A percentile compares a stretch with the other conserved stretches of the same genome.
Evolutionary conservation across 2,113 vertebrate genomes (phyloP).

Genomic region (Laterallus jamaicensis): DNA sequence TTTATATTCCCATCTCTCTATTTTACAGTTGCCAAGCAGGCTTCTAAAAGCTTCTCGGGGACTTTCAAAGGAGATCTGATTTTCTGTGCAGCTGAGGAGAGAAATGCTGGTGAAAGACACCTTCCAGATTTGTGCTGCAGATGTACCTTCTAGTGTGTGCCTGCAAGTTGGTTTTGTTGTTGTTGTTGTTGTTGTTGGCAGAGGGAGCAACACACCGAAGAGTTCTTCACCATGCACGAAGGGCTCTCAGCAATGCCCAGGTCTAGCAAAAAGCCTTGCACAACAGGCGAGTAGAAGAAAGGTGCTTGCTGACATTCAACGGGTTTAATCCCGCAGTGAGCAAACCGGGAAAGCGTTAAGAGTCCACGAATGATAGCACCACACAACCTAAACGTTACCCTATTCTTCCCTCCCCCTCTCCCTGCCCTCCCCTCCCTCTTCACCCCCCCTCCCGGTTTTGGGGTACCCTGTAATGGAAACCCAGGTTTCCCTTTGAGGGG

Average conservation of each 20-base stretch:
- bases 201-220: background rate
- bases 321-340: background rate
- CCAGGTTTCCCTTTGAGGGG: background rate
- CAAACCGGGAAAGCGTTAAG: background rate
- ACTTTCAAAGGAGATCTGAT: background rate
- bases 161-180: background rate
- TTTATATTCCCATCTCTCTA: background rate
- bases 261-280: background rate
- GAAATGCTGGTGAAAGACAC: background rate
- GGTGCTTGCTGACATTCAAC: background rate
- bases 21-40: background rate
- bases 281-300: background rate
- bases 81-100: background rate
- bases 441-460: background rate
- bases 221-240: fast-evolving
- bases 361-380: too few relatives aligned
- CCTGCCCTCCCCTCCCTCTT: too few relatives aligned
- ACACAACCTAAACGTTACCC: fast-evolving
- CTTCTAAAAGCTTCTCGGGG: background rate
- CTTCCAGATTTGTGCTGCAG: background rate
- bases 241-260: background rate
- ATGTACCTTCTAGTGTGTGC: background rate
- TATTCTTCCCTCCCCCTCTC: too few relatives aligned
- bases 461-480: background rate
- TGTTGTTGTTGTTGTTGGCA: background rate